phyloP scores from a whole-genome alignment of 2,797 vertebrate species.

The Acanthurus leucopareius region DNA sequence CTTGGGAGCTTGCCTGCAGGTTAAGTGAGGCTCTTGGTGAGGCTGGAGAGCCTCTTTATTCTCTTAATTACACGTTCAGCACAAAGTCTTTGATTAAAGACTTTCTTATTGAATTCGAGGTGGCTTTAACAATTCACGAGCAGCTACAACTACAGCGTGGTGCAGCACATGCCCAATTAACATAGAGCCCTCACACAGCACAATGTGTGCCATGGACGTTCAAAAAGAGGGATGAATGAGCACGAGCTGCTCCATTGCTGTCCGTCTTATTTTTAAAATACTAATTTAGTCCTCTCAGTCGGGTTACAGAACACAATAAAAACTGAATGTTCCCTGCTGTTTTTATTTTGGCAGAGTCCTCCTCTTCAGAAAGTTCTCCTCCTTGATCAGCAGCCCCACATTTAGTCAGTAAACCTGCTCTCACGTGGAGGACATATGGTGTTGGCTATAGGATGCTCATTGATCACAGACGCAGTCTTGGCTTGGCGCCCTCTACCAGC shows the following conservation, averaged over 20 bases:
- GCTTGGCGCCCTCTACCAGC: constrained; percentile 9
- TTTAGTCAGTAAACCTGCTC: constrained; percentile 47
- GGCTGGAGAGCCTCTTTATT: constrained; percentile 72
- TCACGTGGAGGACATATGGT: constrained; percentile 36
- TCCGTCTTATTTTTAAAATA: background rate
- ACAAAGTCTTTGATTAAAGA: constrained; percentile 72
- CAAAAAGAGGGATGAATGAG: background rate
- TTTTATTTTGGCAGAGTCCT: background rate
- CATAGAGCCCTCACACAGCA: background rate
- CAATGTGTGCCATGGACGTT: background rate
- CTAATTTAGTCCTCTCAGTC: background rate
- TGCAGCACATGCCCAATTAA: constrained; percentile 21
- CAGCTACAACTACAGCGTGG: constrained; percentile 12
- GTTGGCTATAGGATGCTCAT: constrained; percentile 44
- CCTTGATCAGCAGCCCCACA: constrained; percentile 7
- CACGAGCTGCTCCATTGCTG: background rate
- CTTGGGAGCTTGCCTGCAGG: constrained; percentile 74
- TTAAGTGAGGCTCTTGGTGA: constrained; percentile 76
- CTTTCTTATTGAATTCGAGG: constrained; percentile 61
- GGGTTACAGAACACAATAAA: background rate
- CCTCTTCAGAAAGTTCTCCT: constrained; percentile 1
- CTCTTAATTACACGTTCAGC: constrained; percentile 73
- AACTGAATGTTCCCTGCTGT: background rate
- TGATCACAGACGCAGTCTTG: constrained; percentile 50
- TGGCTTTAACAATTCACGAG: constrained; percentile 24